Evolutionary conservation across 1,140 invertebrate species (phyloP).

Genomic region (Mya arenaria): DNA sequence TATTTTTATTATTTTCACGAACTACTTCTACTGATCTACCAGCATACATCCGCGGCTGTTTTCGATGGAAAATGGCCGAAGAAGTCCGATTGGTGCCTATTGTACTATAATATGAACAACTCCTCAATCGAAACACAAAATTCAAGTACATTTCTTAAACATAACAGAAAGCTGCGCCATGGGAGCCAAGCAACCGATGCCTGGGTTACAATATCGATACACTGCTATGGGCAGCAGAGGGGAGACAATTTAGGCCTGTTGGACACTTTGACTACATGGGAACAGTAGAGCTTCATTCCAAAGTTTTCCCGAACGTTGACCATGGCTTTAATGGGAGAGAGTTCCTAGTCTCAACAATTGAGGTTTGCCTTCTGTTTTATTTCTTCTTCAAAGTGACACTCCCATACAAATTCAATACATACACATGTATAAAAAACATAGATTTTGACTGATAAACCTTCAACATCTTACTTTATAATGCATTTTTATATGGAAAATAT

Average conservation of each 20-base stretch:
- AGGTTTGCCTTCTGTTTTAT: slow-evolving; percentile 12
- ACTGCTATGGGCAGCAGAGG: slow-evolving; percentile 23
- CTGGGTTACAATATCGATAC: slow-evolving; percentile 25
- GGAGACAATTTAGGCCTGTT: slow-evolving; percentile 14
- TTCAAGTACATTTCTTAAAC: neutral
- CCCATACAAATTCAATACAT: neutral
- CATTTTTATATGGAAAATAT: neutral
- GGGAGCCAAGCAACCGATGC: neutral
- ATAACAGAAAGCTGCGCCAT: neutral
- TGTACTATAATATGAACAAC: neutral
- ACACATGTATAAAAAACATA: no score
- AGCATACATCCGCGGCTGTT: no score
- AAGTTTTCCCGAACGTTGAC: slow-evolving; percentile 54
- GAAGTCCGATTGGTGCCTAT: neutral
- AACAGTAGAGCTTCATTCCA: neutral
- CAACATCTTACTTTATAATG: neutral
- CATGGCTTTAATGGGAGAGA: slow-evolving; percentile 46
- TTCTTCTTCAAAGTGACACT: neutral
- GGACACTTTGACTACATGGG: slow-evolving; percentile 5
- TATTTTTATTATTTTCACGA: no score
- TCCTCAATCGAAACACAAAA: neutral
- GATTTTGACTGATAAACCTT: neutral
- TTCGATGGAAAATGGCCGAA: no score
- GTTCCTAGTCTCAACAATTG: slow-evolving; percentile 44
- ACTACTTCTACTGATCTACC: no score